These are phyloP conservation scores for Norana najaformis DNA, from an alignment of 2,888 invertebrate genomes.

Conservation along the genomic window DNA sequence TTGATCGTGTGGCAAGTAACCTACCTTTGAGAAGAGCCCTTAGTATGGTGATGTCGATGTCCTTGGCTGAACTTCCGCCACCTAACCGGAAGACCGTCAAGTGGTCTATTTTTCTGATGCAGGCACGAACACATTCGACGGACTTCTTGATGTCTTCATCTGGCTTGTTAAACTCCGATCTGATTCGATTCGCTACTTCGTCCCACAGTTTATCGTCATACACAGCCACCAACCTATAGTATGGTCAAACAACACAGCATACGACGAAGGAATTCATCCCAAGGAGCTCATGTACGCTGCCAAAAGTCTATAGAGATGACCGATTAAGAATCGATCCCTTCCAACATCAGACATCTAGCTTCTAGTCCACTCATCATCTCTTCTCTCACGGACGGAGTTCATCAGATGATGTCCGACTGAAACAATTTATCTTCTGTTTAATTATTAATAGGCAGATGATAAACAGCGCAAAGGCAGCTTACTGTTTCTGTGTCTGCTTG, in stretches of 20 bases:
- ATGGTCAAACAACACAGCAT: too few species aligned
- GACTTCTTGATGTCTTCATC: constrained; percentile 35
- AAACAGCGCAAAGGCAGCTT: neutral
- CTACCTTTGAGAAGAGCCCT: constrained; percentile 61
- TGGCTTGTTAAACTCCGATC: constrained; percentile 46
- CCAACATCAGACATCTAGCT: too few species aligned
- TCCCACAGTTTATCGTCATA: constrained; percentile 40
- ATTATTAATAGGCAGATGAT: neutral
- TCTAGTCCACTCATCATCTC: too few species aligned
- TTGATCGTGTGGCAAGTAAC: too few species aligned
- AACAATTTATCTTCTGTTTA: neutral
- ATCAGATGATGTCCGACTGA: too few species aligned
- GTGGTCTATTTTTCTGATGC: constrained; percentile 50
- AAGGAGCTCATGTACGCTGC: neutral
- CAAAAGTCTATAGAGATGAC: neutral
- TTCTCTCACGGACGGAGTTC: too few species aligned
- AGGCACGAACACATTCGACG: constrained; percentile 47
- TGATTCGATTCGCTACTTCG: constrained; percentile 47
- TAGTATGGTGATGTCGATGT: constrained; percentile 60
- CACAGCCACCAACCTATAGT: neutral
- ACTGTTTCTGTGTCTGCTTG: constrained; percentile 44
- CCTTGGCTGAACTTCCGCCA: constrained; percentile 45
- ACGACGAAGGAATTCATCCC: neutral
- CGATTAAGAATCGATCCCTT: too few species aligned
- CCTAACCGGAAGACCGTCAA: constrained; percentile 58